These are phyloP conservation scores for Frankliniella fusca DNA, from an alignment of 2,888 invertebrate species.

Conservation along the genomic window DNA sequence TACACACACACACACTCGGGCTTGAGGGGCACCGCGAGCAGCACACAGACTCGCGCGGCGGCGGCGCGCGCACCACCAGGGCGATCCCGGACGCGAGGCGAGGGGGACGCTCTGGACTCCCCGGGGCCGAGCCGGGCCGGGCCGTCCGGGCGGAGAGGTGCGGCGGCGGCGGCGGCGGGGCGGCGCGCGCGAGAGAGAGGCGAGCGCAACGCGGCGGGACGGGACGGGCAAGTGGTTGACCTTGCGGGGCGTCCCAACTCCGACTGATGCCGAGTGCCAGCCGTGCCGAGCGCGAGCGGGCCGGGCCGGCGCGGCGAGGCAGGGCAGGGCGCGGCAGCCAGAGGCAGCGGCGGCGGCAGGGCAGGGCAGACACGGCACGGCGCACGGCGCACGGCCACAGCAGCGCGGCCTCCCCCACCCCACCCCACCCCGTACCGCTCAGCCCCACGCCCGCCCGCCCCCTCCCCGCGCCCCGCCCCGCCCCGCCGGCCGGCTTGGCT, in stretches of 20 bases:
- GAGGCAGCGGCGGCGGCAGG: conserved; percentile 27
- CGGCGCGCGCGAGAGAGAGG: background rate
- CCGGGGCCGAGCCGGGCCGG: background rate
- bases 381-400: background rate
- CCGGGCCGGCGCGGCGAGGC: conserved; percentile 49
- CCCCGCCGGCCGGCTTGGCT: background rate
- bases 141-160: background rate
- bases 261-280: conserved; percentile 4
- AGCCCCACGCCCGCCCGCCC: background rate
- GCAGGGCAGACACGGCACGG: background rate
- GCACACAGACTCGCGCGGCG: background rate
- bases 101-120: too few species aligned
- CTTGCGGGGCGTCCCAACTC: conserved; percentile 20
- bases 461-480: background rate
- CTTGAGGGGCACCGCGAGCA: background rate
- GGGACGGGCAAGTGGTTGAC: conserved; percentile 19
- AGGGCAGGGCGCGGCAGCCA: conserved; percentile 40
- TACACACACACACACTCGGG: background rate
- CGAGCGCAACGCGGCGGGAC: background rate
- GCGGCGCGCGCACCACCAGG: background rate
- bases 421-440: background rate
- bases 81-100: too few species aligned
- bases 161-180: background rate
- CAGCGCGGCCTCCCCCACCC: background rate
- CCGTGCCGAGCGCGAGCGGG: conserved; percentile 32